These are phyloP conservation scores for Pimephales promelas DNA, from an alignment of 2,113 vertebrate genomes.

Conservation along the genomic window DNA sequence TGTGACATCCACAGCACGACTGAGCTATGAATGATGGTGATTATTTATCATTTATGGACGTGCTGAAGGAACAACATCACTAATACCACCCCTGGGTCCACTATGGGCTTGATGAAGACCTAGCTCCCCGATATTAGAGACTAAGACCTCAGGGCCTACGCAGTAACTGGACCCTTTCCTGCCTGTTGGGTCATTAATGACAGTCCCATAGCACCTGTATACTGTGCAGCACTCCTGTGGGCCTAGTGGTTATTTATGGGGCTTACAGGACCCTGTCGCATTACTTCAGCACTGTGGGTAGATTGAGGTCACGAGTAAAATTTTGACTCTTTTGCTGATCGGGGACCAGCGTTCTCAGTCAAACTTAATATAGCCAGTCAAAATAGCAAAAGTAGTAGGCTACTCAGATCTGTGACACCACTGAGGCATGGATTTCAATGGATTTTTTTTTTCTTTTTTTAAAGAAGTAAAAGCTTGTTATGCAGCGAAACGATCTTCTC, in stretches of 20 bases:
- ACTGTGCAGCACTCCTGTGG: slow-evolving; percentile 41
- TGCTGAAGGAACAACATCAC: slow-evolving; percentile 59
- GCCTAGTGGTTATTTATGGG: slow-evolving; percentile 62
- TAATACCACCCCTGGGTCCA: slow-evolving; percentile 68
- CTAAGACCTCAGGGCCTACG: slow-evolving; percentile 58
- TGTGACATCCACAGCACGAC: slow-evolving; percentile 47
- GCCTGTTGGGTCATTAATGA: slow-evolving; percentile 56
- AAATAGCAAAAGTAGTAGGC: neutral
- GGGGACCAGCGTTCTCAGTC: slow-evolving; percentile 2
- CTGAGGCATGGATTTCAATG: neutral
- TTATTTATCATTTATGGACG: slow-evolving; percentile 74
- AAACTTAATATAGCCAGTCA: neutral
- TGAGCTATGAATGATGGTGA: slow-evolving; percentile 69
- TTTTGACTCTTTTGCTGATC: neutral
- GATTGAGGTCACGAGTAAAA: slow-evolving; percentile 40
- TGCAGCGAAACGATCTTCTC: neutral
- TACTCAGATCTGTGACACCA: neutral
- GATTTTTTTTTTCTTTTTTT: neutral
- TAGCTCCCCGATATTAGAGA: slow-evolving; percentile 52
- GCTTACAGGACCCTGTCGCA: slow-evolving; percentile 51
- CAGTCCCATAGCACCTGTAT: slow-evolving; percentile 55
- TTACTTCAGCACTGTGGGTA: slow-evolving; percentile 40
- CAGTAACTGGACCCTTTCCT: slow-evolving; percentile 51
- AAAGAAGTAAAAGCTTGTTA: neutral
- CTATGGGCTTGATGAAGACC: slow-evolving; percentile 41